phyloP scores from a whole-genome alignment of 2,888 invertebrate species.

The Gibbula magus region DNA sequence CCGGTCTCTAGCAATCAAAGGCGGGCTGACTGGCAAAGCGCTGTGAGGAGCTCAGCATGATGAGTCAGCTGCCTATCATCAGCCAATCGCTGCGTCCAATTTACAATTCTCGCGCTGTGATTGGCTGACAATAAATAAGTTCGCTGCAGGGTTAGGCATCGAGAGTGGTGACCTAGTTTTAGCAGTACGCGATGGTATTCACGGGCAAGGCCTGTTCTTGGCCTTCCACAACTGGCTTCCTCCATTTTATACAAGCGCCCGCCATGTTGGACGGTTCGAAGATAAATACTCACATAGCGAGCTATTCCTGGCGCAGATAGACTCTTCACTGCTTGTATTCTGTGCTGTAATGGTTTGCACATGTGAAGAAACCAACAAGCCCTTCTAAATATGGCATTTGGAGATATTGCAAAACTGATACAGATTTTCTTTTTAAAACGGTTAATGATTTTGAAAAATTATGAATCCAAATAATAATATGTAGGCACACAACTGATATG shows the following conservation, averaged over 20 bases:
- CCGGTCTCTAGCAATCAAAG: neutral
- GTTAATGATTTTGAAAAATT: too few species aligned
- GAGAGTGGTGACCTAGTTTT: neutral
- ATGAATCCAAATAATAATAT: too few species aligned
- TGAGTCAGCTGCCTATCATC: slow-evolving; percentile 12
- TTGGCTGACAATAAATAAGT: neutral
- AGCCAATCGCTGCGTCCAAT: slow-evolving; percentile 7
- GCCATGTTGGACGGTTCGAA: neutral
- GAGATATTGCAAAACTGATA: too few species aligned
- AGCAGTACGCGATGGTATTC: neutral
- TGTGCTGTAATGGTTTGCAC: neutral
- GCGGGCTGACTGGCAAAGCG: neutral
- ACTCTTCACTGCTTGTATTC: neutral
- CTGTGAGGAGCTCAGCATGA: neutral
- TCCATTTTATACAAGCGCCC: neutral
- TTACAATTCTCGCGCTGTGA: slow-evolving; percentile 13
- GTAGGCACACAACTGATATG: too few species aligned
- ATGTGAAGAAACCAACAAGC: neutral
- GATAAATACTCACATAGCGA: neutral
- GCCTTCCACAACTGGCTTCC: neutral
- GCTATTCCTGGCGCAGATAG: neutral
- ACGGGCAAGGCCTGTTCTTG: neutral
- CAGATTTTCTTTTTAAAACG: too few species aligned
- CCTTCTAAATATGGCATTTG: too few species aligned
- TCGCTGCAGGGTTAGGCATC: neutral